phyloP scores from a whole-genome alignment of 92 coral and sea anemone genomes.

The Porites cylindrica region DNA sequence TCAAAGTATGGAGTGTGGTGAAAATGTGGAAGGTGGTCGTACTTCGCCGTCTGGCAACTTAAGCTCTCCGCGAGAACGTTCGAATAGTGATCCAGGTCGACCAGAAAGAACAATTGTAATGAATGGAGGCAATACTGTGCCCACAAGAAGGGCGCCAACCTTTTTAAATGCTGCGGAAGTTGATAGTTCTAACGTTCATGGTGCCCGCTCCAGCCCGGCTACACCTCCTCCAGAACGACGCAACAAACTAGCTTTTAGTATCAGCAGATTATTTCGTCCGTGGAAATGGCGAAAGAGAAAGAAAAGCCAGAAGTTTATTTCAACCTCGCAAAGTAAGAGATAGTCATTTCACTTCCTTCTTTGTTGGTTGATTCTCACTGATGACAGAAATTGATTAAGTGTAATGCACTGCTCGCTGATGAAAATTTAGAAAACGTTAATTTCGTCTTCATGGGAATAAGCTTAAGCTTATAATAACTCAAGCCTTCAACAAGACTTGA shows the following conservation, averaged over 20 bases:
- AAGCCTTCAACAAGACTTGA: not conserved
- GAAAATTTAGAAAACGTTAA: not conserved
- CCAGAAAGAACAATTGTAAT: conserved; percentile 70
- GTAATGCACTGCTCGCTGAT: not conserved
- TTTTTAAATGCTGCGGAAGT: conserved; percentile 56
- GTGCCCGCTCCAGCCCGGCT: conserved; percentile 43
- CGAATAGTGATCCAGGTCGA: conserved; percentile 87
- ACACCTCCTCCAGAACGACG: conserved; percentile 95
- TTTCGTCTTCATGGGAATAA: not conserved
- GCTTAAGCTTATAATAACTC: no score
- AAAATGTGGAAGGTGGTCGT: conserved; percentile 32
- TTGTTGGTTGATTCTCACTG: not conserved
- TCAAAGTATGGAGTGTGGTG: conserved; percentile 49
- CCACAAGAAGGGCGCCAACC: conserved; percentile 53
- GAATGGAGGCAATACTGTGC: conserved; percentile 81
- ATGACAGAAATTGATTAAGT: conserved; percentile 5
- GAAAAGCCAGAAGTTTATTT: conserved; percentile 96
- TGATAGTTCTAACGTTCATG: conserved; percentile 55
- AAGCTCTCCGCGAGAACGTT: conserved; percentile 72
- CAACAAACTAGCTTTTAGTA: conserved; percentile 90
- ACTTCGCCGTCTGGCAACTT: conserved; percentile 48
- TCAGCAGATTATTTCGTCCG: conserved; percentile 92
- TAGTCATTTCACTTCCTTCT: not conserved
- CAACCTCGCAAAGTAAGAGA: conserved; percentile 97
- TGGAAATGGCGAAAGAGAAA: conserved; percentile 99